Evolutionary conservation across 2,888 invertebrate species (phyloP), one percentile per base, ranked within the genome.

Genomic region (Teleogryllus oceanicus): DNA sequence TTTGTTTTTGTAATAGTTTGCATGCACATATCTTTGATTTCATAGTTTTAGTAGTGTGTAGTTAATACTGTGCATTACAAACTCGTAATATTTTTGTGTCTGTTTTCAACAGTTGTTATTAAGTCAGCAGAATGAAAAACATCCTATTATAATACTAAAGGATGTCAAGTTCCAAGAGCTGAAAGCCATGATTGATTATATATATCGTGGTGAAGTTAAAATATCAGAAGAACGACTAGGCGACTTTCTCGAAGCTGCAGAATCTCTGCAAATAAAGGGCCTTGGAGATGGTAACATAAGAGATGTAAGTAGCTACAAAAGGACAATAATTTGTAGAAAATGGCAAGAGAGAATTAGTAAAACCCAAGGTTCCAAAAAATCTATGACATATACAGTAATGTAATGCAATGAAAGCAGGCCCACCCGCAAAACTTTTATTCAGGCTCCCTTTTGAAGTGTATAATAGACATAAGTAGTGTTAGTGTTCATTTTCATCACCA

Each of bases 181-280:
- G 84, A 92, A 95, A 88, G 95, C 95, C 83, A 94, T 96, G 93
- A 94, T 96, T 92, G 95, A 96, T 88, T 96, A 96, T 85, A 96
- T 96, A 95, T 96, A 96, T 88, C 91, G 94, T 84, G 96, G 96
- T 83, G 96, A 96, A 90, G 96, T 96, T 79, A 96, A 96, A 89
- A 95, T 96, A 88, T 94, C 95, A 84, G 96, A 96, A 88, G 96
- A 96, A 89, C 96, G 96, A 88, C 89, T 97, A 86, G 94, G 94
- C 78, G 94, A 95, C 21, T 89, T 97, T 85, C 88, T 97, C 79
- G 96, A 95, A 88, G 95, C 96, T 76, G 96, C 96, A 2, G 96
- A 96, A 89, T 94, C 95, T 80, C 89, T 96, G 85, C 95, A 96
- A 90, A 96, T 97, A 83, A 96, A 96, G 88, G 96, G 96, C 83